These are phyloP conservation scores for Drosophila hamatofila DNA, from an alignment of 2,888 invertebrate genomes.

Conservation along the genomic window DNA sequence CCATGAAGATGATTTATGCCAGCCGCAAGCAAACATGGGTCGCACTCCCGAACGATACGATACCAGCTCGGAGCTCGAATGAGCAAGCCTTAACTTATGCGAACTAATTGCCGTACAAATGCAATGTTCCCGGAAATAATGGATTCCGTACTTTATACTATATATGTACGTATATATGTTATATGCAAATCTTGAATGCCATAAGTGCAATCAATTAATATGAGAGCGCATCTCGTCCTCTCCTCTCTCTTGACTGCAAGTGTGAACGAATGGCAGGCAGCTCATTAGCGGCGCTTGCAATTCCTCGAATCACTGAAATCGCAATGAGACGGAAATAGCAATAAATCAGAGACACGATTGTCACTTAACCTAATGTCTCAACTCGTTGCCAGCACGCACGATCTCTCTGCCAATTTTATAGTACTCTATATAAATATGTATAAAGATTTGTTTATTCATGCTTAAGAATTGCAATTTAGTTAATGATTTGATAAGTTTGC, in stretches of 20 bases:
- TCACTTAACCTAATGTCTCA: constrained; percentile 73
- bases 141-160: constrained; percentile 55
- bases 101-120: constrained; percentile 85
- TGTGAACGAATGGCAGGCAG: constrained; percentile 66
- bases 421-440: not conserved
- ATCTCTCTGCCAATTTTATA: constrained; percentile 2
- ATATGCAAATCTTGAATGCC: constrained; percentile 68
- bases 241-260: constrained; percentile 29
- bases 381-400: constrained; percentile 32
- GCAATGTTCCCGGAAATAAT: constrained; percentile 85
- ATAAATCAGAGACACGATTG: constrained; percentile 80
- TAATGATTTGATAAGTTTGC: not conserved
- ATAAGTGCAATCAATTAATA: constrained; percentile 80
- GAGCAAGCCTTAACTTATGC: constrained; percentile 64
- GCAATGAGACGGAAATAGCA: constrained; percentile 83
- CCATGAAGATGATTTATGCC: constrained; percentile 78
- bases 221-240: constrained; percentile 34
- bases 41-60: constrained; percentile 20
- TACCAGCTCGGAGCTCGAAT: constrained; percentile 28
- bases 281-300: constrained; percentile 83
- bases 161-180: not conserved
- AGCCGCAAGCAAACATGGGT: constrained; percentile 68
- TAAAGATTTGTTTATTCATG: not conserved
- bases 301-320: constrained; percentile 83
- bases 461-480: not conserved